Evolutionary conservation across 2,888 invertebrate genomes (phyloP), one percentile per base, ranked within the genome.

Genomic region (Abrostola tripartita): DNA sequence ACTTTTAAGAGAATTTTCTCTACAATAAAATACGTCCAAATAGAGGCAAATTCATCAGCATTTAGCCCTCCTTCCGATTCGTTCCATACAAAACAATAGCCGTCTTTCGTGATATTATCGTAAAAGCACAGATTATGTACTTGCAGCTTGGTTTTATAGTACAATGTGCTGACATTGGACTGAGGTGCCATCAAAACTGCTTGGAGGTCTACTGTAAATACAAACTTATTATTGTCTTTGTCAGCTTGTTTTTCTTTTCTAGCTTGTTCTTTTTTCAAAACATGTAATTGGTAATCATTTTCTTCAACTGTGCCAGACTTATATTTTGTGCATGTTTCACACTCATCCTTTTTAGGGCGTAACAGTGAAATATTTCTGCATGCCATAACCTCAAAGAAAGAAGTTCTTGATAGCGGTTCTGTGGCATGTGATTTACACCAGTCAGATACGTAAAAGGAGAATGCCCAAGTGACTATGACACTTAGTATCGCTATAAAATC

Each of bases 61-160:
- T 71, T 69, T 9, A 71, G 14, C 12, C 71, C 67, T 49, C 74
- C 68, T 63, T 74, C 68, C 7, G 38, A 54, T 67, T 74, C 67
- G 36, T 69, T 71, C 71, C 71, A 74, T 35, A 74, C 9, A 52
- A 42, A 73, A 59, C 67, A 73, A 40, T 47, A 71, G 5, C 68
- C 73, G 60, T 73, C 64, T 49, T 71, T 67, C 14, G 61, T 72
- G 14, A 62, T 70, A 24, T 59, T 53, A 42, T 59, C 55, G 24
- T 51, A 62, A 54, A 65, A 64, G 44, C 60, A 61, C 12, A 64
- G 50, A 24, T 71, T 68, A 53, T 71, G 68, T 41, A 73, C 52
- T 65, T 65, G 55, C 40, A 71, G 62, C 49, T 74, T 74, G 10
- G 71, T 71, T 74, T 59, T 71, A 12, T 74, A 71, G 49, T 71